Conservation (phyloP, 2,797 vertebrate genomes). For the Acomys russatus region DNA sequence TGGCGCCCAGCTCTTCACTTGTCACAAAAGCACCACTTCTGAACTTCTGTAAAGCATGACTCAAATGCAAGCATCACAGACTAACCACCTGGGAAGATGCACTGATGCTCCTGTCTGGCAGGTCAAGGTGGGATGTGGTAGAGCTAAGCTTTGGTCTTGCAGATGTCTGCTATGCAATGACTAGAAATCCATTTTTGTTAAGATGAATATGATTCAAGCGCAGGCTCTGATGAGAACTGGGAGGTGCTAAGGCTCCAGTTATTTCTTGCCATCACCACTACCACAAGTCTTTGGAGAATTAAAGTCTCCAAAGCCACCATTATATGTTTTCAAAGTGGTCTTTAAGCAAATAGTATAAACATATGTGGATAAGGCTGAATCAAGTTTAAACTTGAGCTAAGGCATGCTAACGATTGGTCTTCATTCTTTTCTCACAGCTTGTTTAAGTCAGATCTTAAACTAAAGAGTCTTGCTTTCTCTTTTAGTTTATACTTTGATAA, state of each 20-base stretch:
- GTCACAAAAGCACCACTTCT: background rate
- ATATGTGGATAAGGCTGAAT: background rate
- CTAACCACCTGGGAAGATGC: background rate
- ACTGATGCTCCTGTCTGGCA: background rate
- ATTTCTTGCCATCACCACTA: background rate
- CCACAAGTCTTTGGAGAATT: background rate
- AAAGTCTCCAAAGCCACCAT: background rate
- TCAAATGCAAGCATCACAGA: background rate
- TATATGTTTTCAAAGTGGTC: background rate
- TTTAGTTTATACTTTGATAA: constrained; percentile 3
- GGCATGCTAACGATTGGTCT: background rate
- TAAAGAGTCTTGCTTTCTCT: background rate
- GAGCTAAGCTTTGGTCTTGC: background rate
- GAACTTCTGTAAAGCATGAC: background rate
- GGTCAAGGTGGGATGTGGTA: background rate
- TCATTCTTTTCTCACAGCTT: background rate
- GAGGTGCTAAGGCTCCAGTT: background rate
- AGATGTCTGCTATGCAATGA: background rate
- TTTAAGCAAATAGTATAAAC: background rate
- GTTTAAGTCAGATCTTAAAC: background rate
- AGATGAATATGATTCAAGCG: background rate
- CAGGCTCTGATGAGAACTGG: background rate
- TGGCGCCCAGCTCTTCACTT: background rate
- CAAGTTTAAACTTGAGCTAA: background rate
- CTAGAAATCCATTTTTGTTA: background rate